Evolutionary conservation across 2,888 invertebrate species (phyloP).

Genomic region (Bedellia somnulentella): DNA sequence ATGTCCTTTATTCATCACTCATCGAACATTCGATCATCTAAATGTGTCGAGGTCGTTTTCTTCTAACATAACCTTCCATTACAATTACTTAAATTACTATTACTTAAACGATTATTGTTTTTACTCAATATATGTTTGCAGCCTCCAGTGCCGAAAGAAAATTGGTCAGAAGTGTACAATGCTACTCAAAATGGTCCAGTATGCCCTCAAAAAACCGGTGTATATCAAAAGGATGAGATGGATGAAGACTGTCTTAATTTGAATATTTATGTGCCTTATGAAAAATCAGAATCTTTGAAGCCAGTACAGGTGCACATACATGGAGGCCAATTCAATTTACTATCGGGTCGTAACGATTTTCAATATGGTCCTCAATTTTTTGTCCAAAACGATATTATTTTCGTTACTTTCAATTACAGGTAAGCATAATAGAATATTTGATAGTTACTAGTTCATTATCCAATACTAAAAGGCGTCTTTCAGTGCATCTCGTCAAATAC

Average conservation of each 20-base stretch:
- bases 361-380: constrained; percentile 20
- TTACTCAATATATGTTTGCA: constrained; percentile 6
- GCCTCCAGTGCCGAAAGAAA: constrained; percentile 16
- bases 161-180: constrained; percentile 14
- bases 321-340: constrained; percentile 18
- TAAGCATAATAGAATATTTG: too few relatives aligned
- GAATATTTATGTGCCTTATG: constrained; percentile 16
- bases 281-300: constrained; percentile 5
- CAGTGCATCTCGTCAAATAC: too few relatives aligned
- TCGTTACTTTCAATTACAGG: constrained; percentile 27
- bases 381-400: constrained; percentile 20
- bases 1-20: background rate
- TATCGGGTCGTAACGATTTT: constrained; percentile 15
- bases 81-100: too few relatives aligned
- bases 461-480: too few relatives aligned
- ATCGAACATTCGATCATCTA: background rate
- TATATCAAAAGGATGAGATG: constrained; percentile 10
- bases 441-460: too few relatives aligned
- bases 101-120: too few relatives aligned
- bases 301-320: constrained; percentile 23
- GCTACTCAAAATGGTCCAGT: constrained; percentile 14
- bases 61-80: background rate
- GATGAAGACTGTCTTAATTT: constrained; percentile 18
- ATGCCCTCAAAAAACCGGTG: constrained; percentile 14
- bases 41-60: background rate